Conservation (phyloP, 2,797 vertebrate species). For the Dicrostonyx torquatus region DNA sequence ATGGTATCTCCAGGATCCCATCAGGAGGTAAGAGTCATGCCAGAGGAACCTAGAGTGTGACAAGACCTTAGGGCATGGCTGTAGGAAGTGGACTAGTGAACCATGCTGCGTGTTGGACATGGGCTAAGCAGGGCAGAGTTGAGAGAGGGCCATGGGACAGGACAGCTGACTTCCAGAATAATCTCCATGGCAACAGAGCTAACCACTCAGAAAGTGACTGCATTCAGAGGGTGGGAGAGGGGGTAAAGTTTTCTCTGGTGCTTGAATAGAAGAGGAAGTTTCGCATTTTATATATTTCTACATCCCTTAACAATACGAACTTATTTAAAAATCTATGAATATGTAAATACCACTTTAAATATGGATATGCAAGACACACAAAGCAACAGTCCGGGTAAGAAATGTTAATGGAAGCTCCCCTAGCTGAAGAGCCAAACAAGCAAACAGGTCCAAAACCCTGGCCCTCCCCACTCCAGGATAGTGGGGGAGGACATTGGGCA, state of each 20-base stretch:
- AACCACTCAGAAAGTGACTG: slow-evolving; percentile 68
- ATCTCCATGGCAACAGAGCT: background rate
- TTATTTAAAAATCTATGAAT: slow-evolving; percentile 83
- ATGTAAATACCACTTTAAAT: slow-evolving; percentile 84
- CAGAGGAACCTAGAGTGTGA: background rate
- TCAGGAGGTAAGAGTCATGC: no score
- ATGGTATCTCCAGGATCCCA: background rate
- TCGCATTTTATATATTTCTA: slow-evolving; percentile 77
- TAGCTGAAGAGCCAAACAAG: slow-evolving; percentile 40
- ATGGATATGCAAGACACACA: slow-evolving; percentile 81
- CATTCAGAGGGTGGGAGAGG: background rate
- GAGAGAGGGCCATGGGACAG: background rate
- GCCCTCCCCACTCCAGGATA: background rate
- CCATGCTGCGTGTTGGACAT: background rate
- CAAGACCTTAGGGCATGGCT: background rate
- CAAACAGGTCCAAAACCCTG: background rate
- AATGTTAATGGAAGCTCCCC: slow-evolving; percentile 77
- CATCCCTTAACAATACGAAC: slow-evolving; percentile 80
- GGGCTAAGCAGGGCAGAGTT: background rate
- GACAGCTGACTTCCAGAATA: background rate
- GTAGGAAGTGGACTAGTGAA: background rate
- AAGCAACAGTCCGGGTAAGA: slow-evolving; percentile 77
- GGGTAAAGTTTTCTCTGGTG: slow-evolving; percentile 71
- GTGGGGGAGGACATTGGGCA: background rate
- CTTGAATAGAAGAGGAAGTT: slow-evolving; percentile 78